Evolutionary conservation across 2,113 vertebrate genomes (phyloP), one percentile per base, ranked within the genome.

Genomic region (Herpetotheres cachinnans): DNA sequence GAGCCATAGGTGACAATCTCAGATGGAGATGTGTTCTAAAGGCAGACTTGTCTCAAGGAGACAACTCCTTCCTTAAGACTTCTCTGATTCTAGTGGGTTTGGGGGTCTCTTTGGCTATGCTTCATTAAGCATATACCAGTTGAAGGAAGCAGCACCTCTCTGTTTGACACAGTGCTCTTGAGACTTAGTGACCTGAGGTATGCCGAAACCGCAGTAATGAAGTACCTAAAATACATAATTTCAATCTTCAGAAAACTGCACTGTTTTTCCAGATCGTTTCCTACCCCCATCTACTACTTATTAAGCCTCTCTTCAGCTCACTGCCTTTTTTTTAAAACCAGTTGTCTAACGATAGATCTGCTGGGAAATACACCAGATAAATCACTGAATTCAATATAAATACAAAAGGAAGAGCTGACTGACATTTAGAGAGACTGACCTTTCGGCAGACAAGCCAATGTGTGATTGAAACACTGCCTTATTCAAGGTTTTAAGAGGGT

Each of bases 341-440:
- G 26, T 46, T 77, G 20, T 95, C 50, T 82, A 91, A 78, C 1
- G 9, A 76, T 29, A 77, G 58, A 84, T 77, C 72, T 94, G 34
- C 69, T 89, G 65, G 44, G 88, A 94, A 86, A 76, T 36, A 72
- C n/a, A 95, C 7, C 49, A 77, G 82, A 82, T 61, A 96, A 86
- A 79, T 79, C 58, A 92, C 16, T 2, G 2, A 66, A 66, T 91
- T 91, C 66, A 87, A 85, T 66, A 87, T 8, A 89, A 76, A 90
- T 79, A 82, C 13, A 11, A 73, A 94, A 72, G 66, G 59, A 93
- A 86, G 73, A 89, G n/a, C 83, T 73, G 34, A 54, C 49, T 96
- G 97, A 83, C 95, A 89, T 97, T 96, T 95, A 88, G 61, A 82
- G 25, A 93, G 47, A 70, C 36, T 85, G 86, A 92, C 95, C 90